Evolutionary conservation across 2,797 vertebrate genomes (phyloP).

Genomic region (Sebastes miniatus): DNA sequence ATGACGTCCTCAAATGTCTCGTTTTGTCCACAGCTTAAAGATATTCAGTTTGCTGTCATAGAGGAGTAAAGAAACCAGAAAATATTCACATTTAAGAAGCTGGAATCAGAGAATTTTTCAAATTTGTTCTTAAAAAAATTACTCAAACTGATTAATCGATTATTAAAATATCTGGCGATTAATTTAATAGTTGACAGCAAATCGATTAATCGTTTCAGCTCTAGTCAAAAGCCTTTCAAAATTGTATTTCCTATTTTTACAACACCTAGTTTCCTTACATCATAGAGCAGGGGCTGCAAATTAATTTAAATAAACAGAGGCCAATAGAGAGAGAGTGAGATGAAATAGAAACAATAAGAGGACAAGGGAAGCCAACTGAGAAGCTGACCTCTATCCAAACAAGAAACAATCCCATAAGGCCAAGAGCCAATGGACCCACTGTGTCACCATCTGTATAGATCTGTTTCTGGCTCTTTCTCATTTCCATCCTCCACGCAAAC

Average conservation of each 20-base stretch:
- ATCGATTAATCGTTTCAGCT: too few species aligned
- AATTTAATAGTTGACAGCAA: too few species aligned
- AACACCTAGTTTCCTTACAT: not conserved
- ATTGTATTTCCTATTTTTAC: not conserved
- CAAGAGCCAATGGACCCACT: slow-evolving; percentile 75
- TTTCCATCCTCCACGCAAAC: slow-evolving; percentile 33
- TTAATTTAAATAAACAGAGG: slow-evolving; percentile 25
- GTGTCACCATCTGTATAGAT: slow-evolving; percentile 79
- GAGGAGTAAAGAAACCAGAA: too few species aligned
- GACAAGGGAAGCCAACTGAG: slow-evolving; percentile 60
- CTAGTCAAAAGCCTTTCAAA: not conserved
- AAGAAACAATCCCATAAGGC: slow-evolving; percentile 76
- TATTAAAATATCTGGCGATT: too few species aligned
- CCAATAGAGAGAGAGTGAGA: slow-evolving; percentile 25
- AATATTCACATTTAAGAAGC: too few species aligned
- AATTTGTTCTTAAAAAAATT: too few species aligned
- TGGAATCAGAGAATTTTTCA: too few species aligned
- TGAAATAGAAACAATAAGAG: slow-evolving; percentile 48
- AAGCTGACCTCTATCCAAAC: slow-evolving; percentile 74
- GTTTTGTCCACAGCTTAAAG: too few species aligned
- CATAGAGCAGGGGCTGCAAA: not conserved
- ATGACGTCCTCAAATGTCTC: too few species aligned
- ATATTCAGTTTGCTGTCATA: too few species aligned
- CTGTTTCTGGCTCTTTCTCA: slow-evolving; percentile 39
- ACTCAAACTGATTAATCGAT: too few species aligned